Base-by-base conservation (phyloP, 2,797 vertebrate genomes). In the Enteromius anoplus region DNA sequence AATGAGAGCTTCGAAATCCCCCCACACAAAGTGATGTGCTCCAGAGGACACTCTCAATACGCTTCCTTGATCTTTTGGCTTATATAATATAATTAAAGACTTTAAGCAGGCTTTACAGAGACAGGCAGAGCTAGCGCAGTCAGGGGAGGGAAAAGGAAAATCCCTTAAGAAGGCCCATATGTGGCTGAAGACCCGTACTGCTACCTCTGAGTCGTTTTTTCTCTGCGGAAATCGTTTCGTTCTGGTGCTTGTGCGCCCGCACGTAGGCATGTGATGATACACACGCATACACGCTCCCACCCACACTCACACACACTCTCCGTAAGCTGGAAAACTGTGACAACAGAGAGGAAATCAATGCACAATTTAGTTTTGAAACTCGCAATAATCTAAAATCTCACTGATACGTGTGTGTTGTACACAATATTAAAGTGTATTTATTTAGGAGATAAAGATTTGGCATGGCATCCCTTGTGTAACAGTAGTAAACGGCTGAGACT, bases 51-150 rank as follows among this genome's bases (percentile, higher is more conserved):
- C 88, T 91, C 89, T 90, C 90, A 85, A 85, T 88, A 89, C 85
- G 88, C 90, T 87, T 92, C 90, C 92, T 92, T 92, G 90, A 93
- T 93, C 93, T 92, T 82, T 37, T 83, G 85, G 91, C 91, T 94
- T 93, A 93, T 90, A 91, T 93, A 94, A 94, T 91, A 93, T 93
- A 93, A 93, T 94, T 93, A 94, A 93, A 91, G 90, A 90, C 88
- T 92, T 93, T 92, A 93, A 93, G 87, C 86, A 87, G 91, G 90
- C 86, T 93, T 92, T 92, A 91, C 90, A 91, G 88, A 93, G 65
- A 88, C 88, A 89, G 86, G 89, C 91, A 83, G 88, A 86, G 81
- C 71, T 66, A 51, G 79, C 71, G 37, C 68, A 75, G 73, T 72
- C 37, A 85, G 47, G 70, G 71, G 78, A 84, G 58, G 42, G 75